phyloP scores from a whole-genome alignment of 2,113 vertebrate genomes.

The Plecotus auritus region DNA sequence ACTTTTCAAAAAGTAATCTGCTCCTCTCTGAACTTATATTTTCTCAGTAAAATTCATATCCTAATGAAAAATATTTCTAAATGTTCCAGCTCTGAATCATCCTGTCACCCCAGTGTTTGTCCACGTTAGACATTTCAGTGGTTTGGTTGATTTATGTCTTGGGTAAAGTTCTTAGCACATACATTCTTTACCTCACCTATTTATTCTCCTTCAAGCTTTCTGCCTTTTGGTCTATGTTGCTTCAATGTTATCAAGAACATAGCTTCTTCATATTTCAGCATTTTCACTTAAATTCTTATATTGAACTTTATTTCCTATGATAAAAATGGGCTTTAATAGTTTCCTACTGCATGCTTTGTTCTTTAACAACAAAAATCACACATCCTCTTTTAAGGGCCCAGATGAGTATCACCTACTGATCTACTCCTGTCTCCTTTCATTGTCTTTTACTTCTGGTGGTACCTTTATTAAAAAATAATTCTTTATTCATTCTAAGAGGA shows the following conservation, averaged over 20 bases:
- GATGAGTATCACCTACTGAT: background rate
- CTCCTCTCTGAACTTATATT: background rate
- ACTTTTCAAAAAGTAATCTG: background rate
- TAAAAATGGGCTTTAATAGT: background rate
- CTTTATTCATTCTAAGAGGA: background rate
- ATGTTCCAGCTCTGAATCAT: background rate
- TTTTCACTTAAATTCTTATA: slow-evolving; percentile 28
- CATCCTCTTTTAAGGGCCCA: background rate
- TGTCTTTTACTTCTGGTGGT: background rate
- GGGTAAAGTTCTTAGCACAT: background rate
- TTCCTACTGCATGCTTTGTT: background rate
- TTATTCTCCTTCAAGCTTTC: background rate
- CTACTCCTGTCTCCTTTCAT: background rate
- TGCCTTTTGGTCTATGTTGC: background rate
- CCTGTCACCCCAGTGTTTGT: background rate
- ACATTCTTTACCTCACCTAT: background rate
- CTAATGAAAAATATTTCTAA: slow-evolving; percentile 19
- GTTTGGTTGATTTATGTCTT: background rate
- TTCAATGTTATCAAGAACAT: background rate
- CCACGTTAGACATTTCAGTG: background rate
- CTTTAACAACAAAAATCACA: background rate
- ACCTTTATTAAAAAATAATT: background rate
- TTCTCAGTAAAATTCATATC: background rate
- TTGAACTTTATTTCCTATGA: background rate
- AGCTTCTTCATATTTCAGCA: background rate